These are phyloP conservation scores for Sapajus apella DNA, from an alignment of 2,113 vertebrate genomes.

Conservation along the genomic window DNA sequence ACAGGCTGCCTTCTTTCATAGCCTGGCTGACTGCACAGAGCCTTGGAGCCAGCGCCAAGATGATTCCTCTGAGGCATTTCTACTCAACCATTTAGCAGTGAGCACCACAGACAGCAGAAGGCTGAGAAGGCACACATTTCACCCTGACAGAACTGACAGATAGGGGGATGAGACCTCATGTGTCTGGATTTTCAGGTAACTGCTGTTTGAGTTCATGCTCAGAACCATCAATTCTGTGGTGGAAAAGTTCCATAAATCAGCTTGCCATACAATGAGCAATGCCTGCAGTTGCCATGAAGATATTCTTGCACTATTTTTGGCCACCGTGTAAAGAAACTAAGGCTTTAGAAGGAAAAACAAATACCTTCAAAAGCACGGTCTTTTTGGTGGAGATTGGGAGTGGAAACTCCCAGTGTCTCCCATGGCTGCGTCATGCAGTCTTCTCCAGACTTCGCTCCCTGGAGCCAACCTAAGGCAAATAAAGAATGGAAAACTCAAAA, in stretches of 20 bases:
- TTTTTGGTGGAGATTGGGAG: background rate
- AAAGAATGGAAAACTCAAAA: background rate
- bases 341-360: conserved; percentile 15
- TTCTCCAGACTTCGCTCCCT: background rate
- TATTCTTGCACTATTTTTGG: conserved; percentile 24
- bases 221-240: conserved; percentile 28
- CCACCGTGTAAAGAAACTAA: conserved; percentile 27
- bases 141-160: background rate
- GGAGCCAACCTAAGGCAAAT: background rate
- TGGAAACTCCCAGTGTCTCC: background rate
- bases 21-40: background rate
- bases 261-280: background rate
- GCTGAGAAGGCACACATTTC: background rate
- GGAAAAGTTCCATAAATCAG: conserved; percentile 14
- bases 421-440: background rate
- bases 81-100: background rate
- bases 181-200: conserved; percentile 55
- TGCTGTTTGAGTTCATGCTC: conserved; percentile 39
- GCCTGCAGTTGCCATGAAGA: background rate
- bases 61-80: background rate
- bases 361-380: background rate
- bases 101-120: conserved; percentile 10
- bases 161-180: background rate
- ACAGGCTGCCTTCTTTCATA: background rate
- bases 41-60: background rate